These are phyloP conservation scores for Eudyptes chrysolophus DNA, from an alignment of 2,113 vertebrate genomes.

Conservation along the genomic window DNA sequence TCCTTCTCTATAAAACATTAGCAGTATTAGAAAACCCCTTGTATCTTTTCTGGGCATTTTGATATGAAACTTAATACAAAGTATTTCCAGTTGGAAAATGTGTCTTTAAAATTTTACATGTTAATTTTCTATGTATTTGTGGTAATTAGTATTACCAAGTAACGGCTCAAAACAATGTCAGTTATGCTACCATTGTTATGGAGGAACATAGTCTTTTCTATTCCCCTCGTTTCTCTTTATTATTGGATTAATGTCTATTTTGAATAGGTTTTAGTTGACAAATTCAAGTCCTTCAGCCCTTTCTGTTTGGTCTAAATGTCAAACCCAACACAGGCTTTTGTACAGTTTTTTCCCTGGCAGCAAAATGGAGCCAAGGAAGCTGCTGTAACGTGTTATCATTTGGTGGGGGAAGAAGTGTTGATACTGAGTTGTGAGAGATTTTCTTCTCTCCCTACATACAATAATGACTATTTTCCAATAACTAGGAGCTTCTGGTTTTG, in stretches of 20 bases:
- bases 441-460: not conserved
- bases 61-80: not conserved
- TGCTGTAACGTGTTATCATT: not conserved
- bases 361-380: not conserved
- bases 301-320: conserved; percentile 32
- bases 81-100: not conserved
- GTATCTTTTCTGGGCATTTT: not conserved
- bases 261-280: conserved; percentile 18
- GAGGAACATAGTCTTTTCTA: not conserved
- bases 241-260: conserved; percentile 4
- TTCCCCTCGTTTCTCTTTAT: not conserved
- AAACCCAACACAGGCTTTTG: not conserved
- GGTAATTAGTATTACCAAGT: not conserved
- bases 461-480: not conserved
- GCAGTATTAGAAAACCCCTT: not conserved
- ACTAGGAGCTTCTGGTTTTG: not conserved
- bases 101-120: not conserved
- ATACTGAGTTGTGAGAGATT: not conserved
- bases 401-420: not conserved
- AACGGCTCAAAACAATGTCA: not conserved
- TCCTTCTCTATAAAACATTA: not conserved
- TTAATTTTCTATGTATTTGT: not conserved
- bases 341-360: not conserved
- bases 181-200: not conserved
- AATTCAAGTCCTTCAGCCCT: not conserved